A percentile compares a stretch with the other conserved stretches of the same genome.
phyloP scores from a whole-genome alignment of 2,888 invertebrate genomes.

The Cephalotes varians region DNA sequence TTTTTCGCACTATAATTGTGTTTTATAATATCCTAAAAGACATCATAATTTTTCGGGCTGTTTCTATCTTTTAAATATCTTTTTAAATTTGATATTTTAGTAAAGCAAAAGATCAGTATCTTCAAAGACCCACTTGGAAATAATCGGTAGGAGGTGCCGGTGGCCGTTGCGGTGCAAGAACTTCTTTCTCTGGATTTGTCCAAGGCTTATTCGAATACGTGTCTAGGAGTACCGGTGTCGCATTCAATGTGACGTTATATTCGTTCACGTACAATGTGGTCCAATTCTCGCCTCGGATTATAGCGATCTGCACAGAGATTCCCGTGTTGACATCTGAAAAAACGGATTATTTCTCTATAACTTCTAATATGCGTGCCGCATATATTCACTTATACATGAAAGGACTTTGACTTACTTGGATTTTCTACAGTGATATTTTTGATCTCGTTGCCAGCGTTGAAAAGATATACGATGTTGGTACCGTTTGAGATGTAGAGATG shows the following conservation, averaged over 20 bases:
- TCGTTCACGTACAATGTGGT: slow-evolving; percentile 95
- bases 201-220: slow-evolving; percentile 95
- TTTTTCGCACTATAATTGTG: neutral
- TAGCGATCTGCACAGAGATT: slow-evolving; percentile 95
- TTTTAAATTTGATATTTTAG: neutral
- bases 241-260: slow-evolving; percentile 90
- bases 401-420: slow-evolving; percentile 84
- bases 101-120: neutral
- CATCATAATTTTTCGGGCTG: neutral
- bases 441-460: slow-evolving; percentile 93
- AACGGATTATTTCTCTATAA: neutral
- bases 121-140: slow-evolving; percentile 89
- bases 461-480: slow-evolving; percentile 93
- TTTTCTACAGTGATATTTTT: slow-evolving; percentile 92
- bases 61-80: neutral
- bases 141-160: slow-evolving; percentile 96
- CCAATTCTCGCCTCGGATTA: slow-evolving; percentile 90
- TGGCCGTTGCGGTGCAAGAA: slow-evolving; percentile 94
- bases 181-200: slow-evolving; percentile 94
- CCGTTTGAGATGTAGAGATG: slow-evolving; percentile 94
- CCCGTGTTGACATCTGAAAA: slow-evolving; percentile 90
- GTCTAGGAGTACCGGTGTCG: slow-evolving; percentile 90
- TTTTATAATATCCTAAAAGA: neutral
- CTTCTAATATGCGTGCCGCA: neutral
- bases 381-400: neutral